These are phyloP conservation scores for Columba guinea DNA, from an alignment of 2,797 vertebrate genomes.

Conservation along the genomic window DNA sequence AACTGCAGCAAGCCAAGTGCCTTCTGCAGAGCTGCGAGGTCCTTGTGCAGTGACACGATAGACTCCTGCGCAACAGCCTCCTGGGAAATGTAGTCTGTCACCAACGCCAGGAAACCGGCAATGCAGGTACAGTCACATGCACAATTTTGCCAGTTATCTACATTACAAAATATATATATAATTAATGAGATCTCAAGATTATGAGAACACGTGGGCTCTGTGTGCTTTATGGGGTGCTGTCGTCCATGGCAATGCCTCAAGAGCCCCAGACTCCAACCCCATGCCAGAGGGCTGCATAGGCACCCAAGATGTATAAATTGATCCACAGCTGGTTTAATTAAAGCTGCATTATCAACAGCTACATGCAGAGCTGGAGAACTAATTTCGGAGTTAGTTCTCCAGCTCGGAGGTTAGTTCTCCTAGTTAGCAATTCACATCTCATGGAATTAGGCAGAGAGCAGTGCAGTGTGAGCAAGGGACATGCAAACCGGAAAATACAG, in stretches of 20 bases:
- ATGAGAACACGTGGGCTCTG: neutral
- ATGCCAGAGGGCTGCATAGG: neutral
- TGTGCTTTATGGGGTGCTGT: neutral
- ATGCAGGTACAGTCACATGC: neutral
- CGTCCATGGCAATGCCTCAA: neutral
- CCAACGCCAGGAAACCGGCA: neutral
- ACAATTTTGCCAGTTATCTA: accelerated
- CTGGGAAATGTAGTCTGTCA: slow-evolving; percentile 74
- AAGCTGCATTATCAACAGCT: neutral
- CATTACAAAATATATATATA: neutral
- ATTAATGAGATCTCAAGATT: neutral
- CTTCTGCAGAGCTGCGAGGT: neutral
- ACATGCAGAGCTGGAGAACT: neutral
- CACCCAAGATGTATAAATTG: neutral
- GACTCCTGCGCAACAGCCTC: neutral
- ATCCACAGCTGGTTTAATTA: neutral
- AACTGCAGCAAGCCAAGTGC: neutral
- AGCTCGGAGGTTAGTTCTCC: no score
- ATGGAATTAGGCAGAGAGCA: neutral
- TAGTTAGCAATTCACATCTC: accelerated
- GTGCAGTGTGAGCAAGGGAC: neutral
- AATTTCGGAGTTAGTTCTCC: no score
- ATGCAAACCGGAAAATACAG: neutral
- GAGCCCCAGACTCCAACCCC: accelerated
- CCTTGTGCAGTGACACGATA: neutral